These are phyloP conservation scores for Dastarcus helophoroides DNA, from an alignment of 2,888 invertebrate species.

Conservation along the genomic window DNA sequence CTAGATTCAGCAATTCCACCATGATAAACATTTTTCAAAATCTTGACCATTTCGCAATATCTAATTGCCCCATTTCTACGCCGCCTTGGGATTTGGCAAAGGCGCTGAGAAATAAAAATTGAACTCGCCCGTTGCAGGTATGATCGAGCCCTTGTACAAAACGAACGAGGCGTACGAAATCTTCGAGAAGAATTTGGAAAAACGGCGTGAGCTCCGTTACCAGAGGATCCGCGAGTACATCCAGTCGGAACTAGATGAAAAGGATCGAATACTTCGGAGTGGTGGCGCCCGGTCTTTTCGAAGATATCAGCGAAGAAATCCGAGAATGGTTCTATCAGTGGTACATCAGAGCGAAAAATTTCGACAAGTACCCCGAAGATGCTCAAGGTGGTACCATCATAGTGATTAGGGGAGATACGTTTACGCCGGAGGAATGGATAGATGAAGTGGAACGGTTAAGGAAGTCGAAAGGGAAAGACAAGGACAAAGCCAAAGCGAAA, in stretches of 20 bases:
- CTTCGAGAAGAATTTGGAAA: slow-evolving; percentile 39
- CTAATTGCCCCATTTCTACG: not conserved
- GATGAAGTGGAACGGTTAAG: slow-evolving; percentile 30
- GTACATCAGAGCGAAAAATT: slow-evolving; percentile 45
- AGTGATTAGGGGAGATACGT: slow-evolving; percentile 46
- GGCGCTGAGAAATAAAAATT: slow-evolving; percentile 3
- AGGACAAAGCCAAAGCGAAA: slow-evolving; percentile 20
- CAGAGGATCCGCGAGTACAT: slow-evolving; percentile 39
- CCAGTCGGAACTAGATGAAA: slow-evolving; percentile 39
- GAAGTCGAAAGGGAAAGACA: slow-evolving; percentile 19
- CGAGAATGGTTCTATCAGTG: slow-evolving; percentile 62
- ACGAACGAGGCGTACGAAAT: slow-evolving; percentile 39
- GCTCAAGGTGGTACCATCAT: slow-evolving; percentile 57
- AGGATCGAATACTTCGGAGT: slow-evolving; percentile 40
- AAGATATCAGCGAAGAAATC: slow-evolving; percentile 65
- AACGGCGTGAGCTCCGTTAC: slow-evolving; percentile 38
- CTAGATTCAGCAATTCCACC: too few species aligned
- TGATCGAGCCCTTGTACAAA: slow-evolving; percentile 43
- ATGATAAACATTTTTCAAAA: too few species aligned
- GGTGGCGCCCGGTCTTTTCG: slow-evolving; percentile 50
- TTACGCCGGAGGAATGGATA: slow-evolving; percentile 48
- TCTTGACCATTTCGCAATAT: too few species aligned
- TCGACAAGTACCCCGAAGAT: slow-evolving; percentile 62
- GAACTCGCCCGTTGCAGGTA: slow-evolving; percentile 28
- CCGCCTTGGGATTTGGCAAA: not conserved